phyloP scores from a whole-genome alignment of 2,113 vertebrate genomes.

The Proteles cristata region DNA sequence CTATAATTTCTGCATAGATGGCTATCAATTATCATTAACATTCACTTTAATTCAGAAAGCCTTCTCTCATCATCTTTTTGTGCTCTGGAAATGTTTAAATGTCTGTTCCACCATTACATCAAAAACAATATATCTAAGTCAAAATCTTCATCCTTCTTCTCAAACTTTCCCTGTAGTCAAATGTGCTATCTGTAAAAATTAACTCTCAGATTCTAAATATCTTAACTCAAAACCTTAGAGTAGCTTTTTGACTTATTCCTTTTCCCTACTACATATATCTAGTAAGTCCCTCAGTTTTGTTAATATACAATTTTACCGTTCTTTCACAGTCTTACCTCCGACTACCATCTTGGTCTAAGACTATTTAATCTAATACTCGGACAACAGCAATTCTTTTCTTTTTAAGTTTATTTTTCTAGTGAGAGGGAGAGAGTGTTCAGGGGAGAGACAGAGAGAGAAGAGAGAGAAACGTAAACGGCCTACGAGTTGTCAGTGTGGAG shows the following conservation, averaged over 20 bases:
- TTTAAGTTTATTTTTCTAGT: too few species aligned
- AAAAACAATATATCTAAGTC: not conserved
- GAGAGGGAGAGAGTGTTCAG: too few species aligned
- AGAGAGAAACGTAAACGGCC: too few species aligned
- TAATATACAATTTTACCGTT: not conserved
- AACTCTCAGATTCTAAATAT: not conserved
- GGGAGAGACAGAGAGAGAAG: too few species aligned
- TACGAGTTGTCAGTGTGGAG: too few species aligned
- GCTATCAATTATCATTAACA: not conserved
- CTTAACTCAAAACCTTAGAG: not conserved
- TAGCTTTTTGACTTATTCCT: not conserved
- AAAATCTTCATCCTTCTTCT: not conserved
- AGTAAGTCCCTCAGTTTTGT: not conserved
- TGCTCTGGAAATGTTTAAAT: not conserved
- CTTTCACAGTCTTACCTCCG: not conserved
- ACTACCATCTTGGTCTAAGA: not conserved
- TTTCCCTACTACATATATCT: not conserved
- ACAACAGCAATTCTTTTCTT: not conserved
- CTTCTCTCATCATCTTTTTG: not conserved
- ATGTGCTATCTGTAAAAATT: not conserved
- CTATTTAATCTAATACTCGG: not conserved
- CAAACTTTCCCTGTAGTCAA: not conserved
- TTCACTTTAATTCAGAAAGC: not conserved
- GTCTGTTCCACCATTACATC: not conserved
- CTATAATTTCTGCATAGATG: not conserved